Evolutionary conservation across 1,140 invertebrate genomes (phyloP).

Genomic region (Drosophila kikkawai): DNA sequence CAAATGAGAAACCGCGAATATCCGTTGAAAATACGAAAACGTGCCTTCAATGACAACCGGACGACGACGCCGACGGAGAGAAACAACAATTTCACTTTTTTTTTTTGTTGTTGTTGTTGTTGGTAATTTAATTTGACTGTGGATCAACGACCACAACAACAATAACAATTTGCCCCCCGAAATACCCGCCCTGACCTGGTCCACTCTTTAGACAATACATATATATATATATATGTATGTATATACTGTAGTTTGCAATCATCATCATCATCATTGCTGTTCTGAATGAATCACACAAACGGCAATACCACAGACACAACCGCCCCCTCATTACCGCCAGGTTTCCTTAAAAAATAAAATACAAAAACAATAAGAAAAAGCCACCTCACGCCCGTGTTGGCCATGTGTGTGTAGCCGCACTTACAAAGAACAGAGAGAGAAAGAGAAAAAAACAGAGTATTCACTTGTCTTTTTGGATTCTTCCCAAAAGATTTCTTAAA

Average conservation of each 20-base stretch:
- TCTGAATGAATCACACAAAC: conserved; percentile 77
- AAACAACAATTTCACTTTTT: conserved; percentile 76
- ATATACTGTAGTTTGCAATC: conserved; percentile 47
- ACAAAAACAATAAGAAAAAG: not conserved
- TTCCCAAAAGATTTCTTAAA: not conserved
- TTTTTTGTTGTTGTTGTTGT: conserved; percentile 36
- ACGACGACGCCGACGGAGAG: conserved; percentile 45
- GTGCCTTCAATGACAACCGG: conserved; percentile 66
- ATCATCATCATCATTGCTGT: conserved; percentile 61
- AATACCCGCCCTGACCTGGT: conserved; percentile 11
- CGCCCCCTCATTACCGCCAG: conserved; percentile 5
- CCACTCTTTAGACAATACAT: not conserved
- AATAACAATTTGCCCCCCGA: conserved; percentile 15
- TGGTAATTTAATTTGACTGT: conserved; percentile 77
- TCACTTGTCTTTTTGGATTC: conserved; percentile 7
- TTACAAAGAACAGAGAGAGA: not conserved
- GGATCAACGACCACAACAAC: conserved; percentile 66
- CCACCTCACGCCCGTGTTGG: conserved; percentile 11
- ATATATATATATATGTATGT: not conserved
- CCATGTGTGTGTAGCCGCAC: conserved; percentile 16
- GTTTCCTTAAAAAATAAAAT: not conserved
- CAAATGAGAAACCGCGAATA: conserved; percentile 69
- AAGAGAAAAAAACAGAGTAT: not conserved
- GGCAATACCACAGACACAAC: conserved; percentile 38
- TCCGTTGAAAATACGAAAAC: conserved; percentile 63